phyloP scores from a whole-genome alignment of 2,888 invertebrate genomes.

The Eupithecia abbreviata region DNA sequence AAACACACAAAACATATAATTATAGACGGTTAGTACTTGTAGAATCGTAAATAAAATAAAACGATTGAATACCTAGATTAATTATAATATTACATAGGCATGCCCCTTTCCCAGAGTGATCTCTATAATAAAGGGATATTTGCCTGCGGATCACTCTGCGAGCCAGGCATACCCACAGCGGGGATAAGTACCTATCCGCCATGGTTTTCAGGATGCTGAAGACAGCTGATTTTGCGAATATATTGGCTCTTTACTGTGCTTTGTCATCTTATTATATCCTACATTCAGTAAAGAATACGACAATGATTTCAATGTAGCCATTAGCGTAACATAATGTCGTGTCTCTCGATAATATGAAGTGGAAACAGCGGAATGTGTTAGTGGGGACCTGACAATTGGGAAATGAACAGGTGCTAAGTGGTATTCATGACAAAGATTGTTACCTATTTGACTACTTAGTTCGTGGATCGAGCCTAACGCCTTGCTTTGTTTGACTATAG shows the following conservation, averaged over 20 bases:
- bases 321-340: slow-evolving; percentile 34
- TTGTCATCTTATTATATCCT: background rate
- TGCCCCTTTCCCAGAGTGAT: no score
- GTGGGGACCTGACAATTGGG: slow-evolving; percentile 21
- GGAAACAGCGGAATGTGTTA: background rate
- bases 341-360: slow-evolving; percentile 8
- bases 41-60: no score
- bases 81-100: no score
- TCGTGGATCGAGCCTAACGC: background rate
- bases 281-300: background rate
- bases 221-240: background rate
- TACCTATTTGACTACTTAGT: background rate
- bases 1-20: no score
- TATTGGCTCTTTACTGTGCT: background rate
- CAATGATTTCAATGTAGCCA: slow-evolving; percentile 17
- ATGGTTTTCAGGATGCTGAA: no score
- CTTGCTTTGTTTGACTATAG: background rate
- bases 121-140: no score
- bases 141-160: no score
- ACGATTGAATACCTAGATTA: no score
- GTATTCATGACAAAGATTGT: slow-evolving; percentile 10
- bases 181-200: no score
- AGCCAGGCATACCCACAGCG: no score
- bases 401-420: slow-evolving; percentile 33
- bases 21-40: no score